Base-by-base conservation (phyloP, 2,888 invertebrate genomes). In the Neoaliturus tenellus region DNA sequence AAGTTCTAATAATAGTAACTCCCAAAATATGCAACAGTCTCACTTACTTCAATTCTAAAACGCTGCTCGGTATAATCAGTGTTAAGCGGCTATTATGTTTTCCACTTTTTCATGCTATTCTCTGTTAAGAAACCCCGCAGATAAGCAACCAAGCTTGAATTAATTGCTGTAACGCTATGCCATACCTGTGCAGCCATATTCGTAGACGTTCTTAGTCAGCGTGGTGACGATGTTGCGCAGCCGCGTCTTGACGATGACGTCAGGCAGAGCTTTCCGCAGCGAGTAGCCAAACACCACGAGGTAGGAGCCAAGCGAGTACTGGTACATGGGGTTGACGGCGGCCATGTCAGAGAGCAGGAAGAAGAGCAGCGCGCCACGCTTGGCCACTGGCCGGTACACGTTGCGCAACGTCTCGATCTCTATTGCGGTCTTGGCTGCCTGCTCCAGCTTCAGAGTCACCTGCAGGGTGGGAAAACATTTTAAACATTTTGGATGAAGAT, bases 321-420 rank as follows among this genome's bases (percentile, higher is more conserved):
- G 98, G 89, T 98, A 98, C 98, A 98, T 98, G 48, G 93, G 91
- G 90, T 97, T 97, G 2, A 98, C 96, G 0, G 93, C 93, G 0
- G 97, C 95, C 97, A 98, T 96, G 89, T 98, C 97, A 0, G 97
- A 94, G 25, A 98, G 91, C 0, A 98, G 97, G 89, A 98, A 98
- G 91, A 98, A 98, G 78, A 98, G 91, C 78, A 98, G 95, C 4
- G 98, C 97, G 5, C 98, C 98, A 80, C 98, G 93, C 87, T 94
- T 95, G 0, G 98, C 97, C 0, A 95, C 97, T 0, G 96, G 94
- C 35, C 97, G 93, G 91, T 98, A 98, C 0, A 96, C 96, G 87
- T 98, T 96, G 69, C 98, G 92, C 0, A 97, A 91, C 82, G 93
- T 93, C 89, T 98, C 97, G 85, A 98, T 97, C 88, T 98, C 97